These are phyloP conservation scores for Vidua macroura DNA, from an alignment of 2,113 vertebrate species.

Conservation along the genomic window DNA sequence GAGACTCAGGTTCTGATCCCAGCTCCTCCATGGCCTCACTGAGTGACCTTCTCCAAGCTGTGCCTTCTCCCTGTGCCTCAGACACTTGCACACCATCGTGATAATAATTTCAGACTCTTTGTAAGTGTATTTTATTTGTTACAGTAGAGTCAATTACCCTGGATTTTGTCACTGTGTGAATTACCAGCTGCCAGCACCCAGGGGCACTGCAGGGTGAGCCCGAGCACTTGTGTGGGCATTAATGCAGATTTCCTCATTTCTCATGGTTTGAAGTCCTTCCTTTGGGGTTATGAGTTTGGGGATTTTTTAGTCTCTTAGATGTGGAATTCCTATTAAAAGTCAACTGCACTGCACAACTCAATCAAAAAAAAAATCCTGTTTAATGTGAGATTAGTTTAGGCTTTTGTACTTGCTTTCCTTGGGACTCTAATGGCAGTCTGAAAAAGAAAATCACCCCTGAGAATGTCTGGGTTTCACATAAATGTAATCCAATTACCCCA, in stretches of 20 bases:
- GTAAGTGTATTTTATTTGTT: background rate
- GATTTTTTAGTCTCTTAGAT: background rate
- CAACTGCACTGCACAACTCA: background rate
- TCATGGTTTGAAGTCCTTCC: conserved; percentile 18
- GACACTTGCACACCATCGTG: background rate
- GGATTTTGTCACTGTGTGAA: background rate
- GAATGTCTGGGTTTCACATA: conserved; percentile 53
- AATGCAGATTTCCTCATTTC: background rate
- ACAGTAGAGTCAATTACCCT: background rate
- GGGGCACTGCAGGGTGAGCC: background rate
- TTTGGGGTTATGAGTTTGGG: background rate
- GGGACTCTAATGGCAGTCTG: conserved; percentile 40
- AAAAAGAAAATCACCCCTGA: conserved; percentile 55
- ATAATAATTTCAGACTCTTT: background rate
- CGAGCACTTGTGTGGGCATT: background rate
- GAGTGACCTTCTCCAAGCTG: background rate
- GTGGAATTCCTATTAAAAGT: conserved; percentile 10
- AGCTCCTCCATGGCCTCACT: background rate
- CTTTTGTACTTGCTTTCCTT: conserved; percentile 54
- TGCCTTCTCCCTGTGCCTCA: background rate
- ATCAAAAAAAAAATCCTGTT: background rate
- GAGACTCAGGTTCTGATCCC: background rate
- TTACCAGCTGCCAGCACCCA: background rate
- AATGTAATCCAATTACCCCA: conserved; percentile 66
- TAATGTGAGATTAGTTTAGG: conserved; percentile 56